phyloP scores from a whole-genome alignment of 2,888 invertebrate genomes.

The Acrocyrtus sp. region DNA sequence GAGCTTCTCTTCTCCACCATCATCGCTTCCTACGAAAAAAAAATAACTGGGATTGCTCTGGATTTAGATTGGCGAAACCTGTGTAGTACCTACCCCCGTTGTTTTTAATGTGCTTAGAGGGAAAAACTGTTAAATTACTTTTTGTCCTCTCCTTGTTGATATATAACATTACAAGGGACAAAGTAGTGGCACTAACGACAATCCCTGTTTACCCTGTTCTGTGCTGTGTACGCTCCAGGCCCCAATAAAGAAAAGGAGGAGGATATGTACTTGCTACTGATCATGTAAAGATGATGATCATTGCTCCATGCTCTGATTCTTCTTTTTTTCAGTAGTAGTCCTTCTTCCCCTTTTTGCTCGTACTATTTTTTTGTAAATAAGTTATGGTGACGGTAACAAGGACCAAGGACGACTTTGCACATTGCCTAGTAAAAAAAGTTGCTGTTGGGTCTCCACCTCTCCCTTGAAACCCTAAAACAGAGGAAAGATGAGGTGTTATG shows the following conservation, averaged over 20 bases:
- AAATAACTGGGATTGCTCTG: no score
- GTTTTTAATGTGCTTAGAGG: no score
- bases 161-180: no score
- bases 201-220: not conserved
- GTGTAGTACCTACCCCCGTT: no score
- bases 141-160: no score
- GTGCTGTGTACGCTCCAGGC: slow-evolving; percentile 26
- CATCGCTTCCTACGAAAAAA: no score
- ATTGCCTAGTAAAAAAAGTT: not conserved
- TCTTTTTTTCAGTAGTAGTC: not conserved
- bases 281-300: slow-evolving; percentile 15
- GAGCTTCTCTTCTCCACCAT: no score
- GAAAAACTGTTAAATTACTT: no score
- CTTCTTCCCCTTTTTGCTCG: slow-evolving; percentile 1
- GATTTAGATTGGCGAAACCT: no score
- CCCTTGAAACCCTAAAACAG: not conserved
- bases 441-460: not conserved
- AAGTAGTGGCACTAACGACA: no score
- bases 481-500: slow-evolving; percentile 34
- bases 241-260: slow-evolving; percentile 8
- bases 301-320: slow-evolving; percentile 35
- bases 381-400: slow-evolving; percentile 21
- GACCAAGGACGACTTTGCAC: slow-evolving; percentile 22
- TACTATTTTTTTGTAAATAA: slow-evolving; percentile 33
- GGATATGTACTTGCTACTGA: no score